Conservation (phyloP, 2,113 vertebrate species). For the Panthera tigris region DNA sequence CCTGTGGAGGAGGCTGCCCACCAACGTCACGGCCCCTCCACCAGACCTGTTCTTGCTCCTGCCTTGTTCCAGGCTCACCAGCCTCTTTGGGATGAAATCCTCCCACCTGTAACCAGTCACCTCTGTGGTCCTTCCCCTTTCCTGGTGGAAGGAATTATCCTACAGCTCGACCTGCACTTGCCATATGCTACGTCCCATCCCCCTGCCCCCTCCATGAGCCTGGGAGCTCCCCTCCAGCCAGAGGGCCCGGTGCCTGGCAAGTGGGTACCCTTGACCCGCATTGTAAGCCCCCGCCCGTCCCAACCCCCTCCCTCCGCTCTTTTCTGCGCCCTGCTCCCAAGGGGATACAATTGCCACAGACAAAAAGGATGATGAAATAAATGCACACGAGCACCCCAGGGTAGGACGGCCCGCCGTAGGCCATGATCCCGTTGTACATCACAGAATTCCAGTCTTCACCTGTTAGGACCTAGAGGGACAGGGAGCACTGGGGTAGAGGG, state of each 20-base stretch:
- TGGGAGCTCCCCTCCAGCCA: neutral
- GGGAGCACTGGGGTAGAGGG: rapidly evolving
- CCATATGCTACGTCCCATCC: rapidly evolving
- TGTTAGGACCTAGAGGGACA: constrained; percentile 89
- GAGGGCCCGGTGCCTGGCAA: neutral
- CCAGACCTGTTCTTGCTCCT: neutral
- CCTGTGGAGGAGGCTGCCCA: neutral
- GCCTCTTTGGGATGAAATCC: rapidly evolving
- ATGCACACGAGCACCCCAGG: constrained; percentile 95
- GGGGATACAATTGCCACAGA: constrained; percentile 98
- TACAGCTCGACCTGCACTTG: rapidly evolving
- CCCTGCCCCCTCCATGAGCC: neutral
- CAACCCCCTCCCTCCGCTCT: neutral
- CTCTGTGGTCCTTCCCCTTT: neutral
- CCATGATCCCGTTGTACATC: constrained; percentile 97
- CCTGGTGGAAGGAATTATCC: neutral
- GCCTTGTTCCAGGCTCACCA: neutral
- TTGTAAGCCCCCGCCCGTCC: neutral
- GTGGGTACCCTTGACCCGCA: too few species aligned
- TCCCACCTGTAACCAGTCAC: too few species aligned
- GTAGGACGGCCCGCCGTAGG: constrained; percentile 92
- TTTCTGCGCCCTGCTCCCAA: neutral
- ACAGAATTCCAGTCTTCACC: constrained; percentile 97
- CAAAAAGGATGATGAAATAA: constrained; percentile 95
- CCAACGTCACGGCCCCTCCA: neutral